Evolutionary conservation across 2,113 vertebrate species (phyloP), one percentile per base, ranked within the genome.

Genomic region (Struthidea cinerea): DNA sequence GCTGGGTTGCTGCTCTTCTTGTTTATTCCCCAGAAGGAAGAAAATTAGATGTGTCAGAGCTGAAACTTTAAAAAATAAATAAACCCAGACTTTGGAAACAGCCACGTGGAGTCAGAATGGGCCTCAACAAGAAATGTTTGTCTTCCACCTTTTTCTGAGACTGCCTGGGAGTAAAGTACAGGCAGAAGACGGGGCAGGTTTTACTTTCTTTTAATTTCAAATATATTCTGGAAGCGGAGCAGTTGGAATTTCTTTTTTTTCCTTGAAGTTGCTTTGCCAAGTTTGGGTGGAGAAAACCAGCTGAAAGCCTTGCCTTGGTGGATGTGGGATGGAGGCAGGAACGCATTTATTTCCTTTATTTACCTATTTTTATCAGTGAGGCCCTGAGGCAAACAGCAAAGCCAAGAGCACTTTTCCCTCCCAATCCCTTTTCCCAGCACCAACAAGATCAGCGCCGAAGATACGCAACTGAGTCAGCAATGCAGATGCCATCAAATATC

Each of bases 401-500:
- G 78, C 74, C 0, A 16, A 28, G 74, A 92, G 27, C 22, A 0
- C 35, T 87, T 59, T 24, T 11, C 44, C 39, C 15, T 27, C 39
- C 53, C 33, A 5, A 28, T 56, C 55, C 65, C 61, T 79, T n/a
- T 82, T 81, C 30, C 55, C 17, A 3, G 84, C 87, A 69, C 83
- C 61, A 7, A 60, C 83, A 55, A 91, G 91, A 93, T 89, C 35
- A 39, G 82, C 84, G 19, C 9, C 0, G 3, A 50, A 93, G 89
- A 91, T 61, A 61, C 0, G 1, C 9, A 47, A 32, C 49, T 83
- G 94, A 96, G 87, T 94, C 94, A 94, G 94, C 85, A 74, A 26
- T 88, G 94, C 95, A 96, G 94, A 91, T 95, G 87, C 94, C 90
- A 94, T 94, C 87, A 90, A 75, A 70, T 7, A 24, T 30, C 89